Evolutionary conservation across 1,140 invertebrate genomes (phyloP).

Genomic region (Thaumatotibia leucotreta): DNA sequence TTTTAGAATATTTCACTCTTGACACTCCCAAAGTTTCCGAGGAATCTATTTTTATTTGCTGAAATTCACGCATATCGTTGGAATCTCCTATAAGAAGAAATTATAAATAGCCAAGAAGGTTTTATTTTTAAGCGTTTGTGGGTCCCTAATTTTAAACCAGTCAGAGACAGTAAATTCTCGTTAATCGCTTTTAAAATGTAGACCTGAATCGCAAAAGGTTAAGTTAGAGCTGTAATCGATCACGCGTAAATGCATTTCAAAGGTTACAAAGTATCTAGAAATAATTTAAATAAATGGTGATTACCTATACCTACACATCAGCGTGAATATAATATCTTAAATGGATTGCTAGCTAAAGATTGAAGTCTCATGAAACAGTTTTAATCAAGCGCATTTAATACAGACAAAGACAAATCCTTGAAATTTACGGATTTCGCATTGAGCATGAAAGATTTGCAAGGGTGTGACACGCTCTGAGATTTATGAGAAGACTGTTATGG

Average conservation of each 20-base stretch:
- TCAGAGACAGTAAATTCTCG: background rate
- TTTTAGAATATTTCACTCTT: background rate
- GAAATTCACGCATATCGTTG: no score
- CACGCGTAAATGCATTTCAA: background rate
- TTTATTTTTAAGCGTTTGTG: background rate
- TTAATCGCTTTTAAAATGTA: slow-evolving; percentile 6
- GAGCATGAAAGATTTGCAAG: no score
- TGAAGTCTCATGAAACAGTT: no score
- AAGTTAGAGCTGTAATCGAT: background rate
- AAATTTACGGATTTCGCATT: no score
- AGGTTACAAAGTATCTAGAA: background rate
- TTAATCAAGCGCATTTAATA: no score
- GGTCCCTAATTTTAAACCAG: background rate
- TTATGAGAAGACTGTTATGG: no score
- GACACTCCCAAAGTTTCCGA: background rate
- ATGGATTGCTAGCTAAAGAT: no score
- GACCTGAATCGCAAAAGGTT: background rate
- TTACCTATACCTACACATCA: background rate
- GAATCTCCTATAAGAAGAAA: no score
- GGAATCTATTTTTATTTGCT: no score
- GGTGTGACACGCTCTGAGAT: no score
- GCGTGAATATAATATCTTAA: background rate
- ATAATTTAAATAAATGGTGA: background rate
- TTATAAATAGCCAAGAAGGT: no score
- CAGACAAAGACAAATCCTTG: no score